Evolutionary conservation across 1,140 invertebrate genomes (phyloP), one percentile per base, ranked within the genome.

Genomic region (Zelostemma sp.): DNA sequence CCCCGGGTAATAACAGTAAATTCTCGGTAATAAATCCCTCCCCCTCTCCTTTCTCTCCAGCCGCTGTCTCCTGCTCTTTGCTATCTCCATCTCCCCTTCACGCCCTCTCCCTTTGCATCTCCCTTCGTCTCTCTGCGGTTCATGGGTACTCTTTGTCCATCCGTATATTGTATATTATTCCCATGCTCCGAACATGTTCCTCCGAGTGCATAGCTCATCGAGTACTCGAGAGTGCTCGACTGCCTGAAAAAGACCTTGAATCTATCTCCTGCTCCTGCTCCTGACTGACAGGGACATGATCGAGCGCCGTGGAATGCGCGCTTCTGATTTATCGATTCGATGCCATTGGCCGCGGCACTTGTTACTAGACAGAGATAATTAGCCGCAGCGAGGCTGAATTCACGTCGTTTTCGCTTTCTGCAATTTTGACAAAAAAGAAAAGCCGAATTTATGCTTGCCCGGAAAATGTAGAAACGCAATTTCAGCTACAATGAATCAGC

Each of bases 1-100:
- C 79, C 78, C 71, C 68, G 68, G 80, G 79, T 81, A 84, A 83
- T 85, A 85, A 85, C 82, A 84, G 80, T 83, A 84, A 84, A 83
- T 85, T 74, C 77, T 76, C 53, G 68, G 79, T 74, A 79, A 82
- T 83, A 83, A 83, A 82, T 83, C 75, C 81, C 75, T 73, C 75
- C 54, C n/a, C n/a, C n/a, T n/a, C n/a, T n/a, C n/a, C n/a, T n/a
- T n/a, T n/a, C n/a, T n/a, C n/a, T n/a, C n/a, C n/a, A n/a, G n/a
- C n/a, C n/a, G n/a, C n/a, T n/a, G n/a, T n/a, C n/a, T n/a, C n/a
- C n/a, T n/a, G n/a, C n/a, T n/a, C n/a, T n/a, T n/a, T 25, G 17
- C 28, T n/a, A 9, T 41, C 14, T 50, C 12, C 45, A n/a, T 14
- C 35, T 35, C 59, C 56, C 38, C 12, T 45, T 51, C 40, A 25